A percentile compares a stretch with the other conserved stretches of the same genome.
Evolutionary conservation across 2,888 invertebrate species (phyloP).

Genomic region (Punctoribates punctum): DNA sequence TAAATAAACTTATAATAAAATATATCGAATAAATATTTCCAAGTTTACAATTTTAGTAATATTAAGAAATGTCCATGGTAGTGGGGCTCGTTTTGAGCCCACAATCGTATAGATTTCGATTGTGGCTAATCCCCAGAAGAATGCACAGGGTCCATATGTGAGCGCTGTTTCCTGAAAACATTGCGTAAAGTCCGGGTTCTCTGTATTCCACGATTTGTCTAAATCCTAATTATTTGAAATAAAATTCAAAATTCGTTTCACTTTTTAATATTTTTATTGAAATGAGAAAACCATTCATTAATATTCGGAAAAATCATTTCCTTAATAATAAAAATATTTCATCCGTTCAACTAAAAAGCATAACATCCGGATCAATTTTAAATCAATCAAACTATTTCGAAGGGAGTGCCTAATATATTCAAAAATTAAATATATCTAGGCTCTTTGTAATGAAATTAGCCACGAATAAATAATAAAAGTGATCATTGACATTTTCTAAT

Average conservation of each 20-base stretch:
- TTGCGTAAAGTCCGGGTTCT: slow-evolving; percentile 75
- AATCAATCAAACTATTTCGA: no score
- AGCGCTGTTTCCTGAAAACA: slow-evolving; percentile 89
- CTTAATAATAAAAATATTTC: no score
- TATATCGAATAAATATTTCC: background rate
- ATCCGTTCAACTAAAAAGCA: no score
- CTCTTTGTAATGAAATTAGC: no score
- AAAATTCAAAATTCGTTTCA: background rate
- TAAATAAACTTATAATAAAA: background rate
- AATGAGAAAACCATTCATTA: background rate
- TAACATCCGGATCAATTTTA: no score
- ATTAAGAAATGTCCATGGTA: slow-evolving; percentile 46
- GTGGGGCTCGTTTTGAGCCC: background rate
- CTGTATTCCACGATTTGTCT: slow-evolving; percentile 70
- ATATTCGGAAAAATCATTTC: no score
- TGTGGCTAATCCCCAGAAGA: slow-evolving; percentile 71
- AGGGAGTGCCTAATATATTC: no score
- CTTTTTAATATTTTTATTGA: slow-evolving; percentile 55
- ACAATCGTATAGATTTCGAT: slow-evolving; percentile 58
- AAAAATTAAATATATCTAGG: no score
- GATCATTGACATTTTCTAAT: no score
- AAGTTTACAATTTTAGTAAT: slow-evolving; percentile 44
- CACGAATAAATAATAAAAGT: no score
- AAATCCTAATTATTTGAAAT: slow-evolving; percentile 59
- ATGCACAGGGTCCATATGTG: slow-evolving; percentile 81